Base-by-base conservation (phyloP, 2,888 invertebrate genomes). In the Ochlodes sylvanus region DNA sequence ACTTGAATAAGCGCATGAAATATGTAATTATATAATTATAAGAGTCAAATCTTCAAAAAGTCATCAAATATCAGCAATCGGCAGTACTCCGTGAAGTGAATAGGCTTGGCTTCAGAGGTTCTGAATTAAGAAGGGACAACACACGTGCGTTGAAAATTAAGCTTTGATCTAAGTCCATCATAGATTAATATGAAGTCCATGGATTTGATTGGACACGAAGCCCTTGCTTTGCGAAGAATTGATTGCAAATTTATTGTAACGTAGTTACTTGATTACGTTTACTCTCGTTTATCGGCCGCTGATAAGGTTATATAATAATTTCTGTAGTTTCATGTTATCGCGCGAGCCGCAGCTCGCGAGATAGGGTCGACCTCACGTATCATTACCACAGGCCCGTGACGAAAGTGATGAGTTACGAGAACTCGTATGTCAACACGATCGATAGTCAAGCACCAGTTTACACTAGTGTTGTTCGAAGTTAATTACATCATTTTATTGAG, bases 251-350 rank as follows among this genome's bases (percentile, higher is more conserved):
- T 50, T 12, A 50, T 19, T 50, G 15, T 47, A 2, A 10, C 10
- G n/a, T n/a, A 5, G 32, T 17, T n/a, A 54, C 1, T 44, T 42
- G 41, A 57, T 63, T 55, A 63, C 63, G 44, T 54, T 32, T n/a
- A 54, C 44, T 54, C 52, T 15, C 19, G 50, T 32, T 32, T 71
- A 69, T 71, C 64, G 44, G 10, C 19, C 41, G 10, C 47, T 15
- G 61, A 67, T 71, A 69, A 69, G n/a, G 65, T 58, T 66, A 66
- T 60, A 52, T 52, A 52, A 60, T 52, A 52, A 58, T 58, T 44
- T 65, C 50, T 50, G 57, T 50, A n/a, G 50, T 65, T 52, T 17
- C 52, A 27, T 52, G 41, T 66, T 66, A 60, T 66, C 58, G 21
- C 38, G 12, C 27, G 27, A 27, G 27, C 5, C 27, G 5, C 38